Conservation (phyloP, 2,113 vertebrate genomes). For the Prunella himalayana region DNA sequence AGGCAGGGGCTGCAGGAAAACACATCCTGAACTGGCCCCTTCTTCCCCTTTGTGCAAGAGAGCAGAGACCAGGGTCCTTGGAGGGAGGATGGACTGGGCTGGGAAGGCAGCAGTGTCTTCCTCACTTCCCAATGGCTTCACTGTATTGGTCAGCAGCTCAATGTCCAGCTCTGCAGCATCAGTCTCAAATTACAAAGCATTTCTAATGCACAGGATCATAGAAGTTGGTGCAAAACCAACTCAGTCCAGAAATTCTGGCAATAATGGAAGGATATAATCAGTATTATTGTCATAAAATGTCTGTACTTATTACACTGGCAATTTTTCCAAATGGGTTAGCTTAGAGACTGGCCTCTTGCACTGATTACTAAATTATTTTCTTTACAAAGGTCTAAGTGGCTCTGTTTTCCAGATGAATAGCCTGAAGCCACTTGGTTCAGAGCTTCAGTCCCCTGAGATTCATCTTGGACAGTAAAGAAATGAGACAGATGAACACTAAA, state of each 20-base stretch:
- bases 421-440: neutral
- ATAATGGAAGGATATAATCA: neutral
- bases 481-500: neutral
- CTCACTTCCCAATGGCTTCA: neutral
- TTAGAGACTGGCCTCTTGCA: neutral
- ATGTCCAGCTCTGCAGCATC: neutral
- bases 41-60: neutral
- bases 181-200: neutral
- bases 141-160: neutral
- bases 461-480: neutral
- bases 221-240: neutral
- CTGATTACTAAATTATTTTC: slow-evolving; percentile 11
- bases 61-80: neutral
- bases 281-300: neutral
- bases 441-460: neutral
- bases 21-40: neutral
- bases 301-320: neutral
- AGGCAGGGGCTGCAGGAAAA: neutral
- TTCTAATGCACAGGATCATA: neutral
- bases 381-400: neutral
- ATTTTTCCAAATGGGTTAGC: neutral
- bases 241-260: neutral
- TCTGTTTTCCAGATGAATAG: slow-evolving; percentile 11
- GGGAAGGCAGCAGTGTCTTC: neutral
- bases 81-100: neutral